Evolutionary conservation across 2,113 vertebrate species (phyloP).

Genomic region (Ifrita kowaldi): DNA sequence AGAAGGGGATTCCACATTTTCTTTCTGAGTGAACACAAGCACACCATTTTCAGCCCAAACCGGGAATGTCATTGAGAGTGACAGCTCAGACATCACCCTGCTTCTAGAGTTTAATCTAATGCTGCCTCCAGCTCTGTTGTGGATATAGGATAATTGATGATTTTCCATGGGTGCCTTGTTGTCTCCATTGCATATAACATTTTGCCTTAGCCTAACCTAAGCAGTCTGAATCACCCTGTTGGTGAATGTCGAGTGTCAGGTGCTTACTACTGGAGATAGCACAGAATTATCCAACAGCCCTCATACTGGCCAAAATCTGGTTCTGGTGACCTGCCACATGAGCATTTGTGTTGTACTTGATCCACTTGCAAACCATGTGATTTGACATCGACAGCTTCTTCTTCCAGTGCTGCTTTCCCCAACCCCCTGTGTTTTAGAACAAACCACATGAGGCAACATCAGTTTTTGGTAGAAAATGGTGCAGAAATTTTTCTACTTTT

Average conservation of each 20-base stretch:
- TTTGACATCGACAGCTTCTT: background rate
- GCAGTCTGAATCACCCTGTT: background rate
- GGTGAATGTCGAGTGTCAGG: fast-evolving
- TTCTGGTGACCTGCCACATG: background rate
- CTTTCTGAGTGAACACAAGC: background rate
- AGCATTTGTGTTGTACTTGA: background rate
- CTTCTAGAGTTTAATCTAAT: background rate
- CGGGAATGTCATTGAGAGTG: background rate
- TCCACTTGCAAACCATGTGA: background rate
- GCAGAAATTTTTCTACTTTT: background rate
- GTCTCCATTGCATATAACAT: background rate
- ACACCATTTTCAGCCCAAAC: background rate
- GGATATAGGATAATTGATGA: background rate
- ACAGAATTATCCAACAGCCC: background rate
- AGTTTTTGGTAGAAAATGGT: background rate
- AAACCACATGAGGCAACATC: background rate
- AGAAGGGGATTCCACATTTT: background rate
- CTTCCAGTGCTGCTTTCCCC: background rate
- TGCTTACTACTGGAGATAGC: background rate
- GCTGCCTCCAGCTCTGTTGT: background rate
- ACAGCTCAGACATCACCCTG: background rate
- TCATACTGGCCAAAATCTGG: background rate
- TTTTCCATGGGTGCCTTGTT: background rate
- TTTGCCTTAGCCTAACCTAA: background rate
- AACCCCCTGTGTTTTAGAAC: background rate